Percentiles rank a stretch among this genome's conserved stretches.
phyloP scores from a whole-genome alignment of 37 sponge, comb jelly and placozoan species.

The Geodia barretti region DNA sequence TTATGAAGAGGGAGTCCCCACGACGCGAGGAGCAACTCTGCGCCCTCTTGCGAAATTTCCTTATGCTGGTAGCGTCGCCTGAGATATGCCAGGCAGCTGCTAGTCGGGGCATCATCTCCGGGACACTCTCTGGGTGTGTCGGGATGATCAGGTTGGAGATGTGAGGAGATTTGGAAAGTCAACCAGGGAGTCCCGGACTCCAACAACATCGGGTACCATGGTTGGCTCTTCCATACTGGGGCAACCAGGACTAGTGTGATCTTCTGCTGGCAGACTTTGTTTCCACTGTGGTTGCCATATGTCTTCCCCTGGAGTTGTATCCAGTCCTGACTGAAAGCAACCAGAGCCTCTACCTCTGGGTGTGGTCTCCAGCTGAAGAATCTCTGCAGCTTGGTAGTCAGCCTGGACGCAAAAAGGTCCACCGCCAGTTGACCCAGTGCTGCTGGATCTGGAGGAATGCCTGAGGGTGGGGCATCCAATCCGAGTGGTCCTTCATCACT shows the following conservation, averaged over 20 bases:
- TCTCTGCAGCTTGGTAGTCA: constrained; percentile 2
- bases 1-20: constrained; percentile 12
- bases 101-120: no score
- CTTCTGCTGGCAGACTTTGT: constrained; percentile 19
- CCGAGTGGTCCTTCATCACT: constrained; percentile 23
- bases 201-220: no score
- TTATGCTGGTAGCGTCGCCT: no score
- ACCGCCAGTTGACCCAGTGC: constrained; percentile 10
- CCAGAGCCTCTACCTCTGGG: neutral
- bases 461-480: constrained; percentile 29
- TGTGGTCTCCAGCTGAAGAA: constrained; percentile 20
- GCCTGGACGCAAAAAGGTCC: constrained; percentile 50
- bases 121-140: no score
- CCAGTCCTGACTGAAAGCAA: neutral
- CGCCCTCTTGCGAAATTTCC: no score
- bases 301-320: neutral
- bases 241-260: no score
- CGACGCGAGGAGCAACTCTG: no score
- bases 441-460: constrained; percentile 22
- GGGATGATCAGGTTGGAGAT: no score
- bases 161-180: no score
- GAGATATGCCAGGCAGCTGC: no score
- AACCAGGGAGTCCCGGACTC: no score
- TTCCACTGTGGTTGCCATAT: neutral
- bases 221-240: no score